These are phyloP conservation scores for Hylaeus anthracinus DNA, from an alignment of 1,140 invertebrate species.

Conservation along the genomic window DNA sequence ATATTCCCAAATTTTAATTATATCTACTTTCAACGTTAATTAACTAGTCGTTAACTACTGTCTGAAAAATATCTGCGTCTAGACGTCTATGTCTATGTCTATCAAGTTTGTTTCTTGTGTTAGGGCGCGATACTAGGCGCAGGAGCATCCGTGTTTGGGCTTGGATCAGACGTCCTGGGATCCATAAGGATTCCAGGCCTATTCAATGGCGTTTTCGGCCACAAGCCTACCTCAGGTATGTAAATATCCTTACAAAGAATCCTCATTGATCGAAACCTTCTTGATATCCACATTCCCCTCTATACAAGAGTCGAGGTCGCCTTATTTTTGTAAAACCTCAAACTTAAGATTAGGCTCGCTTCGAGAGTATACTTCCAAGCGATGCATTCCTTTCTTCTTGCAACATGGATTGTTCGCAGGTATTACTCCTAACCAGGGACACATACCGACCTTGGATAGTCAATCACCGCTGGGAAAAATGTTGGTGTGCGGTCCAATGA, in stretches of 20 bases:
- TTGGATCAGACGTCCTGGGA: constrained; percentile 93
- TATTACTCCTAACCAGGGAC: constrained; percentile 81
- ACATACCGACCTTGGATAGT: constrained; percentile 82
- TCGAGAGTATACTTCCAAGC: no score
- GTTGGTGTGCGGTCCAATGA: constrained; percentile 89
- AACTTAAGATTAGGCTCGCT: no score
- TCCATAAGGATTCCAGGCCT: constrained; percentile 92
- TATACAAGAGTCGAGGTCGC: no score
- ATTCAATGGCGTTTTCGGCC: constrained; percentile 93
- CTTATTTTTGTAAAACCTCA: no score
- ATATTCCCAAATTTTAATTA: no score
- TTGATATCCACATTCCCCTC: no score
- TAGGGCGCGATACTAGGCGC: constrained; percentile 86
- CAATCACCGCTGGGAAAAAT: constrained; percentile 74
- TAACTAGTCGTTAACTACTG: no score
- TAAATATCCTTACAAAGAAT: no score
- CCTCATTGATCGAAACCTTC: not conserved
- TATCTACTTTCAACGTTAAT: no score
- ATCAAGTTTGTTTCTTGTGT: constrained; percentile 26
- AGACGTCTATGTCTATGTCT: no score
- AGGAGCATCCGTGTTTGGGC: constrained; percentile 88
- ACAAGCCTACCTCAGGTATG: constrained; percentile 89
- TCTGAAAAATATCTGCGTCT: no score
- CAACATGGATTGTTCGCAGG: constrained; percentile 68
- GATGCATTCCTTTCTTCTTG: no score